Evolutionary conservation across 2,888 invertebrate genomes (phyloP), one percentile per base, ranked within the genome.

Genomic region (Diadegma fenestrale): DNA sequence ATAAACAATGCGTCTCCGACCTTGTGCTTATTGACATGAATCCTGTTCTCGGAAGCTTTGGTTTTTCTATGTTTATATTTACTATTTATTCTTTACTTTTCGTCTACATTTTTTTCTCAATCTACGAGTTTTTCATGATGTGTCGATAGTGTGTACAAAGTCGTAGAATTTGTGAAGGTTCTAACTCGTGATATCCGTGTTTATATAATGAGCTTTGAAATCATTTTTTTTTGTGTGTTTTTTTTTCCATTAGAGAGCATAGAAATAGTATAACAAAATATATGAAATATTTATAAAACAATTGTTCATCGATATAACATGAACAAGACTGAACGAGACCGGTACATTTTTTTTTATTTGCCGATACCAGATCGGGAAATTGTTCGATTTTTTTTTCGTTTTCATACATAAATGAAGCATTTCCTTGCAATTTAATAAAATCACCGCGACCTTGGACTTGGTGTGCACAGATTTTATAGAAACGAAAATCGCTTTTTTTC

Each of bases 181-280:
- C 58, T 78, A 81, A 68, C 61, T 81, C 58, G 58, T 81, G 72
- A 48, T 63, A 72, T 80, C 48, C 22, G 66, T 81, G 77, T 73
- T 84, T 83, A n/a, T 63, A 75, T 78, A 75, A 61, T 73, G 81
- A 85, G 81, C 81, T 85, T 85, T 79, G 71, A 85, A 85, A 85
- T 79, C 75, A 90, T 87, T 88, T 19, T 19, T 19, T 58, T 8
- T 26, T 26, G 4, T 12, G 12, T 58, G 22, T 26, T 26, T 22
- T 22, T 26, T 22, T 58, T 26, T 58, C 19, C 26, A 10, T 58
- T 90, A 90, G 90, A 91, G 92, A 91, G 93, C 92, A 93, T 93
- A 93, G 92, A 93, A 93, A 93, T 87, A 93, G 93, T 93, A 93
- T 93, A 93, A 93, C 92, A 93, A 93, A 93, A 93, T 93, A 93